Evolutionary conservation across 2,797 vertebrate species (phyloP).

Genomic region (Halcyon smyrnensis): DNA sequence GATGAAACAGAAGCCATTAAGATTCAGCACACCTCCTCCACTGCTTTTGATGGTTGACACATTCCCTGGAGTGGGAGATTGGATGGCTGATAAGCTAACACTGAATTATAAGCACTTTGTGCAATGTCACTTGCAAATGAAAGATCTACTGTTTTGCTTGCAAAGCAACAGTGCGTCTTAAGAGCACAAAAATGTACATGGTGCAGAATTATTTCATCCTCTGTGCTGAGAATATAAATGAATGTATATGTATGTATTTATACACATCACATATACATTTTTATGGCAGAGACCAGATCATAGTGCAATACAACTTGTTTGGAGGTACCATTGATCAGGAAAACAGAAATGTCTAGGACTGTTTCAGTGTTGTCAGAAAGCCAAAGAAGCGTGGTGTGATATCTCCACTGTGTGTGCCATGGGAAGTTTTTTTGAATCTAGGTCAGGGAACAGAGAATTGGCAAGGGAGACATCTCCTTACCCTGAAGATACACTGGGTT

Average conservation of each 20-base stretch:
- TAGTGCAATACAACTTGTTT: not conserved
- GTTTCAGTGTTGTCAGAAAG: conserved; percentile 30
- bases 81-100: conserved; percentile 82
- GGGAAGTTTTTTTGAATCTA: not conserved
- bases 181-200: conserved; percentile 69
- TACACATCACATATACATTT: not conserved
- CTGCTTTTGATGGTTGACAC: conserved; percentile 83
- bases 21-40: conserved; percentile 78
- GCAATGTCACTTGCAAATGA: conserved; percentile 80
- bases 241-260: not conserved
- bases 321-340: conserved; percentile 43
- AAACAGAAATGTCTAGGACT: conserved; percentile 24
- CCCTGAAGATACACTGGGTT: not conserved
- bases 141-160: conserved; percentile 82
- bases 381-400: not conserved
- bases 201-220: conserved; percentile 70
- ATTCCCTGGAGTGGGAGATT: conserved; percentile 83
- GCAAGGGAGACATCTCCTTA: not conserved
- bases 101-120: conserved; percentile 85
- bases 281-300: not conserved
- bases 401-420: not conserved
- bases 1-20: conserved; percentile 82
- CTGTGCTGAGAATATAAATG: conserved; percentile 70
- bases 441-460: not conserved
- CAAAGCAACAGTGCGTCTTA: conserved; percentile 73